Evolutionary conservation across 2,113 vertebrate genomes (phyloP).

Genomic region (Daphoenositta chrysoptera): DNA sequence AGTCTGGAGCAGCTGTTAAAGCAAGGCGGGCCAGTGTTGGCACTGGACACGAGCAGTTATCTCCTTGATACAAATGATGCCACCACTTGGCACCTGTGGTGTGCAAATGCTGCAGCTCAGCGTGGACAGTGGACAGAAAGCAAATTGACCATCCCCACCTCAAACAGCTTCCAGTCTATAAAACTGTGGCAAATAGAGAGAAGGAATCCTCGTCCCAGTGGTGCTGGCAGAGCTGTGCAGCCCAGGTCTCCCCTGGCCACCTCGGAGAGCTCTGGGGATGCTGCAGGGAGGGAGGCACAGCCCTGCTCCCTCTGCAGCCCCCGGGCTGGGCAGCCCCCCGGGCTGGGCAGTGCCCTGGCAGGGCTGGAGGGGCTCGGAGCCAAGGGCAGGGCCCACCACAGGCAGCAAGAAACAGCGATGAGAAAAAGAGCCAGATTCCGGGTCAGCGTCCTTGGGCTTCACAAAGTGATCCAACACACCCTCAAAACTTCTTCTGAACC

Average conservation of each 20-base stretch:
- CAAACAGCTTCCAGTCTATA: neutral
- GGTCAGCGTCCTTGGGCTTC: neutral
- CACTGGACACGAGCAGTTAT: fast-evolving
- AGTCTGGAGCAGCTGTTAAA: neutral
- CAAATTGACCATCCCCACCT: neutral
- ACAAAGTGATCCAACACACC: neutral
- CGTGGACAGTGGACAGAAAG: neutral
- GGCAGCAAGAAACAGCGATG: neutral
- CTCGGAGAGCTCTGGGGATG: fast-evolving
- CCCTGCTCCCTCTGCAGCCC: neutral
- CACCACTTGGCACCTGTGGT: fast-evolving
- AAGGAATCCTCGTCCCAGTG: neutral
- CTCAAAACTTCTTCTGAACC: neutral
- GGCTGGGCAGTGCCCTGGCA: neutral
- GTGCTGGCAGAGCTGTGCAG: fast-evolving
- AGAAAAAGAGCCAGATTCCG: neutral
- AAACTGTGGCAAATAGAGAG: neutral
- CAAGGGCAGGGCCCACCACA: fast-evolving
- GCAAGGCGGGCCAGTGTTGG: fast-evolving
- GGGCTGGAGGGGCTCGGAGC: neutral
- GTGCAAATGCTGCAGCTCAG: too few species aligned
- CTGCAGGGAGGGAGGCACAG: neutral
- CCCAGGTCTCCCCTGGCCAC: fast-evolving
- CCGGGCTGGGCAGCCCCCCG: too few species aligned
- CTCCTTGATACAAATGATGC: fast-evolving